Percentiles rank a stretch among this genome's conserved stretches.
phyloP scores from a whole-genome alignment of 2,888 invertebrate genomes.

The Blastobasis lacticolella region DNA sequence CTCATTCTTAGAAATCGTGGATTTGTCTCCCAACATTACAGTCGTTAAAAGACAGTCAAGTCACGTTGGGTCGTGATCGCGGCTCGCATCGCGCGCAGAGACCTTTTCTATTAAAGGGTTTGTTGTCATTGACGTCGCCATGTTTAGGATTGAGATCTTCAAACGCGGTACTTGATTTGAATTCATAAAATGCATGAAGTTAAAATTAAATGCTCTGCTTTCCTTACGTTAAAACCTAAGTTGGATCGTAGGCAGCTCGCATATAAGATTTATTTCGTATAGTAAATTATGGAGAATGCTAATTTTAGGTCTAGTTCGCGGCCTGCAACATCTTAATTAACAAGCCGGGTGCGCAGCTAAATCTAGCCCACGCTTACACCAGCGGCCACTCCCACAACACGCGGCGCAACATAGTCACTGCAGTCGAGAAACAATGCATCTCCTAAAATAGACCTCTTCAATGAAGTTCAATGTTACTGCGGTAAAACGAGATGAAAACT shows the following conservation, averaged over 20 bases:
- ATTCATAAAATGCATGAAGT: no score
- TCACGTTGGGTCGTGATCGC: constrained; percentile 33
- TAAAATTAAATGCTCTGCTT: no score
- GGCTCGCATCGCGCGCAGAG: constrained; percentile 3
- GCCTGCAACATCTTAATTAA: constrained; percentile 7
- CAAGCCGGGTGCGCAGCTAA: constrained; percentile 1
- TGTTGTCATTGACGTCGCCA: neutral
- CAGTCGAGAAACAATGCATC: neutral
- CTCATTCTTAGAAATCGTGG: no score
- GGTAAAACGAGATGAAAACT: no score
- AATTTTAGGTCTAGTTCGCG: constrained; percentile 1
- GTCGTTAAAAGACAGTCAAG: constrained; percentile 16
- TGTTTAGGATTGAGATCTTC: neutral
- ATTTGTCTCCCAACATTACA: no score
- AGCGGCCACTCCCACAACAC: neutral
- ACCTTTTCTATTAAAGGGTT: neutral
- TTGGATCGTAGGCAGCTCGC: no score
- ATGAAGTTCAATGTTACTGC: constrained; percentile 9
- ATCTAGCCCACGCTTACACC: neutral
- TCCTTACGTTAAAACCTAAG: no score
- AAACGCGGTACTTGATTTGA: no score
- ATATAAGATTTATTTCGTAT: neutral
- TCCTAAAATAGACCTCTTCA: constrained; percentile 4
- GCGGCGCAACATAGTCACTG: neutral
- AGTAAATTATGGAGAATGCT: neutral